Evolutionary conservation across 2,888 invertebrate genomes (phyloP), one percentile per base, ranked within the genome.

Genomic region (Plemyria rubiginata): DNA sequence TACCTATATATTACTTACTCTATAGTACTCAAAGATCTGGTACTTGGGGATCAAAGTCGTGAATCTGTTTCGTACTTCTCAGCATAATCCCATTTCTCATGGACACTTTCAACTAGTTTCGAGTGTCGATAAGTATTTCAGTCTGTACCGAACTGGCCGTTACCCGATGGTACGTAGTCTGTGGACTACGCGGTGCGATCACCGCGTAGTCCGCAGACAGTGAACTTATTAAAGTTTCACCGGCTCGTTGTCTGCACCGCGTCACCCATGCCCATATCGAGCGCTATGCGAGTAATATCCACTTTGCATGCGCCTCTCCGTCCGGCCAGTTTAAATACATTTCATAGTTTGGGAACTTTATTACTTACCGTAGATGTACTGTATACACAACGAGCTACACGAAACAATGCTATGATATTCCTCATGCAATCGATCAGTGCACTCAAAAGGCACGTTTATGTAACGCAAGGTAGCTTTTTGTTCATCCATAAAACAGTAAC

Each of bases 151-250:
- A 52, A 56, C 59, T 60, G 57, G 49, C 50, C 32, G 54, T 66
- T 60, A 59, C 55, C 61, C 55, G 57, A n/a, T n/a, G n/a, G n/a
- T n/a, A n/a, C n/a, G n/a, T n/a, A n/a, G n/a, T n/a, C n/a, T n/a
- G n/a, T n/a, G n/a, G n/a, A n/a, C n/a, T n/a, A n/a, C n/a, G n/a
- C n/a, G n/a, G n/a, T n/a, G n/a, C n/a, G n/a, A n/a, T n/a, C 61
- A 60, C 38, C 16, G 49, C 45, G 41, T 46, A 58, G 50, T 54
- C 49, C 49, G 56, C 66, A 66, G 65, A 65, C 68, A 68, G 61
- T 72, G 70, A 80, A 79, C 78, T 81, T 81, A 83, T 87, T 84
- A 86, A 88, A 88, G 81, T 88, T 90, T 84, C 81, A 85, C 75
- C 48, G 36, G 49, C 53, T 56, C 66, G 72, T 82, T 84, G 82